Percentiles rank a stretch among this genome's conserved stretches.
phyloP scores from a whole-genome alignment of 2,113 vertebrate species.

The Apistogramma diplotaenia region DNA sequence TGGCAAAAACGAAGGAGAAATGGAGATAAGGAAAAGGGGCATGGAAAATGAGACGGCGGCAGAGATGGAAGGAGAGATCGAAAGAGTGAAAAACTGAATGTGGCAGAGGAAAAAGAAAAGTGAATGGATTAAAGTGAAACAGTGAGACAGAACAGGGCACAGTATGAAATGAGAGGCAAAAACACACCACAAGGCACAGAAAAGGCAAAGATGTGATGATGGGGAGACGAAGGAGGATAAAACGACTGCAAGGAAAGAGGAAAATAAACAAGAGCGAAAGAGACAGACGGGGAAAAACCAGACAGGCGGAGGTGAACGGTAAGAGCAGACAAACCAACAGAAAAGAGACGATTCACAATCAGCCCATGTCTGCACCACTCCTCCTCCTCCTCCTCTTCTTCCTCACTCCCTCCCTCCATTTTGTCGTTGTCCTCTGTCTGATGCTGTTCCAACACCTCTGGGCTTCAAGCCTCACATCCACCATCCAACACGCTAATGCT shows the following conservation, averaged over 20 bases:
- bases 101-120: neutral
- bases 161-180: neutral
- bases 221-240: neutral
- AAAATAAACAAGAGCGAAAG: neutral
- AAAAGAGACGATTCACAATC: slow-evolving; percentile 22
- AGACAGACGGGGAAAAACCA: neutral
- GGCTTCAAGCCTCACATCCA: slow-evolving; percentile 57
- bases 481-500: slow-evolving; percentile 21
- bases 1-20: neutral
- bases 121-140: neutral
- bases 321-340: neutral
- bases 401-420: slow-evolving; percentile 58
- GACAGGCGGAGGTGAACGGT: neutral
- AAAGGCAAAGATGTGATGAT: neutral
- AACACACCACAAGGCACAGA: neutral
- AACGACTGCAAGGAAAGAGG: neutral
- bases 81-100: neutral
- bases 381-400: neutral
- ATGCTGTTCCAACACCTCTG: slow-evolving; percentile 51
- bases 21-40: neutral
- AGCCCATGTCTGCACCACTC: slow-evolving; percentile 50
- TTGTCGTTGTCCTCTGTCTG: slow-evolving; percentile 62
- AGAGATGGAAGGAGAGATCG: neutral
- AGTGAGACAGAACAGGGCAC: neutral
- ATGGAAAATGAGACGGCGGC: neutral